These are phyloP conservation scores for Micropoecilia bifurca DNA, from an alignment of 2,797 vertebrate species.

Conservation along the genomic window DNA sequence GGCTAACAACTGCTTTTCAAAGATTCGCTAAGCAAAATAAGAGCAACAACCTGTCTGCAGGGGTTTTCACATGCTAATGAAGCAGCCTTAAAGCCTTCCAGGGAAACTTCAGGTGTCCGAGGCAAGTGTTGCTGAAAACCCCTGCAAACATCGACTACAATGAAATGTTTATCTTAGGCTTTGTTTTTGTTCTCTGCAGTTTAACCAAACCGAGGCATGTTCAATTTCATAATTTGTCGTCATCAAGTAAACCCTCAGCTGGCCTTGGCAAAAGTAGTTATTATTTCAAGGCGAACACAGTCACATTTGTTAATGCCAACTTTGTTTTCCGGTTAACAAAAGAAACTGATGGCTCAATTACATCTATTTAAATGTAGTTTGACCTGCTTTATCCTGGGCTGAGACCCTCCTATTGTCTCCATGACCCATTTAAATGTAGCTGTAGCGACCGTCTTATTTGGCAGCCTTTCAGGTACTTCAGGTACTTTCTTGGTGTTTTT, in stretches of 20 bases:
- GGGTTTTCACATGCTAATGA: conserved; percentile 26
- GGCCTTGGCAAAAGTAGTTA: neutral
- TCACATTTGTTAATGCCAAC: neutral
- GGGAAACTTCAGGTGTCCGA: conserved; percentile 7
- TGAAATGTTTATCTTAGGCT: no score
- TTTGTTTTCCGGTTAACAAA: neutral
- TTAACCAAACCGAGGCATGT: neutral
- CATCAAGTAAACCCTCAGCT: neutral
- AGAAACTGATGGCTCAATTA: neutral
- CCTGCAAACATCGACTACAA: neutral
- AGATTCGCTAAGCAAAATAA: conserved; percentile 22
- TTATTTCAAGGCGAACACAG: neutral
- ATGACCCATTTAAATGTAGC: neutral
- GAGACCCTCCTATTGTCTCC: neutral
- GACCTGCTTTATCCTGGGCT: neutral
- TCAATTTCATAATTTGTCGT: neutral
- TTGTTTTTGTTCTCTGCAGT: neutral
- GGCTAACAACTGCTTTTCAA: conserved; percentile 28
- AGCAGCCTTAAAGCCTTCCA: neutral
- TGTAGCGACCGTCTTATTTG: neutral
- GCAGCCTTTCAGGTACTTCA: neutral
- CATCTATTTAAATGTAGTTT: neutral
- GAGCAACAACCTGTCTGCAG: conserved; percentile 15
- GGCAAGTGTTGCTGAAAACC: conserved; percentile 12
- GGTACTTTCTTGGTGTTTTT: neutral